Evolutionary conservation across 2,797 vertebrate genomes (phyloP).

Genomic region (Tenualosa ilisha): DNA sequence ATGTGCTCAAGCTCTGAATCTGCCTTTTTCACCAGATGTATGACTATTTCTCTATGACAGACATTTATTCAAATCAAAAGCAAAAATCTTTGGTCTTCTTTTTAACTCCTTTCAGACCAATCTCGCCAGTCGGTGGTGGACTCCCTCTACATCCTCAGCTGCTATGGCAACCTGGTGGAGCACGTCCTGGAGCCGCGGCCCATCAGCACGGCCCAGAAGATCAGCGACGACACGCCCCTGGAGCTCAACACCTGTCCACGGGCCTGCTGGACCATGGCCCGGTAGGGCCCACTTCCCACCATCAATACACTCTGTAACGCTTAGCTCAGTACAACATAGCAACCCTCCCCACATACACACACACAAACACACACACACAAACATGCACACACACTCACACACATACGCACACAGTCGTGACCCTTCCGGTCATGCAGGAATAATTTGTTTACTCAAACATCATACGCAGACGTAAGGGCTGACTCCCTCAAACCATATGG

Average conservation of each 20-base stretch:
- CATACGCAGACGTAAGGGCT: neutral
- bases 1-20: neutral
- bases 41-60: too few species aligned
- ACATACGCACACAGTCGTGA: neutral
- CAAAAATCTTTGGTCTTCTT: neutral
- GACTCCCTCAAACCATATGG: neutral
- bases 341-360: neutral
- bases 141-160: conserved; percentile 93
- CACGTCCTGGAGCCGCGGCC: conserved; percentile 92
- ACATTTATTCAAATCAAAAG: neutral
- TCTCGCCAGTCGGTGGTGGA: conserved; percentile 91
- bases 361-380: conserved; percentile 10
- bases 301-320: neutral
- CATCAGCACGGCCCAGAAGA: conserved; percentile 89
- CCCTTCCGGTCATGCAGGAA: conserved; percentile 12
- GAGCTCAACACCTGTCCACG: conserved; percentile 91
- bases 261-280: conserved; percentile 93
- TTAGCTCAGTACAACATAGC: too few species aligned
- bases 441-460: conserved; percentile 14
- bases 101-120: conserved; percentile 77
- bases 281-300: conserved; percentile 69
- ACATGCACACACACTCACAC: neutral
- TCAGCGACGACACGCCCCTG: conserved; percentile 92
- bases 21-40: too few species aligned
- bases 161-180: conserved; percentile 93